phyloP scores from a whole-genome alignment of 2,113 vertebrate species.

The Malurus elegans region DNA sequence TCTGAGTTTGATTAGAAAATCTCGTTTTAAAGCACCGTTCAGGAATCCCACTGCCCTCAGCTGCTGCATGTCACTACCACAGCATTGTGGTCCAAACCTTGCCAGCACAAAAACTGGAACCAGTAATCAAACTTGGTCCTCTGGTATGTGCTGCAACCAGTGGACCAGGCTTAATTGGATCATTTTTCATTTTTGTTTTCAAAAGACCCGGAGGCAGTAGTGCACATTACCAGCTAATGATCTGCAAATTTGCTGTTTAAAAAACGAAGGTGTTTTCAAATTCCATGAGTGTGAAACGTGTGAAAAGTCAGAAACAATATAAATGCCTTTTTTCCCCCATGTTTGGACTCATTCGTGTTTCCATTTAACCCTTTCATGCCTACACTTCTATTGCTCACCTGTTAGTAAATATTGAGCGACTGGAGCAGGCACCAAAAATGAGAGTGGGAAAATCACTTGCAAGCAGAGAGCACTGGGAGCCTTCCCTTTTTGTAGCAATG shows the following conservation, averaged over 20 bases:
- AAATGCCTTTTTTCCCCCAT: neutral
- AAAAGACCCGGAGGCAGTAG: conserved; percentile 31
- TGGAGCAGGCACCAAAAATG: neutral
- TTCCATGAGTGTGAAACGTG: neutral
- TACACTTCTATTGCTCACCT: neutral
- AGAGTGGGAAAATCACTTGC: neutral
- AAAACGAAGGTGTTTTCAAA: conserved; percentile 60
- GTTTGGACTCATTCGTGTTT: neutral
- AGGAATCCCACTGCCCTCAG: neutral
- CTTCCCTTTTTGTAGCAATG: neutral
- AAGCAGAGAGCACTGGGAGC: neutral
- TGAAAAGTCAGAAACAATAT: neutral
- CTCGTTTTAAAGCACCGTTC: neutral
- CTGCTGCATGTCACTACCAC: neutral
- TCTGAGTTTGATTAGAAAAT: neutral
- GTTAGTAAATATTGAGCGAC: neutral
- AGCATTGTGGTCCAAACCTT: neutral
- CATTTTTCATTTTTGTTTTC: conserved; percentile 64
- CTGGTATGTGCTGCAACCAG: neutral
- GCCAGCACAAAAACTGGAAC: neutral
- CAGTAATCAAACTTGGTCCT: neutral
- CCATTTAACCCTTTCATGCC: neutral
- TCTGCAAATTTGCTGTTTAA: conserved; percentile 52
- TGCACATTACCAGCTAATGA: conserved; percentile 55
- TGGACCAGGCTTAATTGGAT: conserved; percentile 22